These are phyloP conservation scores for Diaperis boleti DNA, from an alignment of 2,888 invertebrate species.

Conservation along the genomic window DNA sequence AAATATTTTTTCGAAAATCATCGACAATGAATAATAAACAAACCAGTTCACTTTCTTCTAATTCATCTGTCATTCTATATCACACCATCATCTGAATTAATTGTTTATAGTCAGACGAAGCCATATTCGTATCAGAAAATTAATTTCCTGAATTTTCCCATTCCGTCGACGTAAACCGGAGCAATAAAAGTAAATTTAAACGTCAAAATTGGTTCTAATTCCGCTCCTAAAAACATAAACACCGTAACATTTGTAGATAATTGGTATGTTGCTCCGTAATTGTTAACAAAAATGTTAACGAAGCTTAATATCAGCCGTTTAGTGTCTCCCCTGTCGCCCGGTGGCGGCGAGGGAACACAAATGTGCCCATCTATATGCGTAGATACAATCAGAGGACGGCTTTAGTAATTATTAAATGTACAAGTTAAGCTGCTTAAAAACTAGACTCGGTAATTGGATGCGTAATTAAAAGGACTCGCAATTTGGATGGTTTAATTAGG, in stretches of 20 bases:
- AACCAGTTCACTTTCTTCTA: background rate
- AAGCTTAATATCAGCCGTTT: conserved; percentile 41
- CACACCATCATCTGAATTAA: conserved; percentile 14
- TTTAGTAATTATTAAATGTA: conserved; percentile 59
- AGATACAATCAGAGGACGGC: conserved; percentile 57
- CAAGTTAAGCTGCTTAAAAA: conserved; percentile 59
- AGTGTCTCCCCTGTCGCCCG: conserved; percentile 26
- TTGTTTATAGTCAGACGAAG: conserved; percentile 13
- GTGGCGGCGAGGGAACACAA: conserved; percentile 36
- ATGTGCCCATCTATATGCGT: conserved; percentile 58
- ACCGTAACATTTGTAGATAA: conserved; percentile 43
- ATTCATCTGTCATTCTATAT: background rate
- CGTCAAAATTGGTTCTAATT: conserved; percentile 42
- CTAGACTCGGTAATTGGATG: conserved; percentile 58
- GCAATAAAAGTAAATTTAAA: conserved; percentile 44
- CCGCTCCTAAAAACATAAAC: conserved; percentile 39
- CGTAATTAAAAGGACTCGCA: conserved; percentile 59
- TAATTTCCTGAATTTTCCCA: conserved; percentile 36
- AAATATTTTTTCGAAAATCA: too few species aligned
- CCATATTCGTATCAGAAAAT: conserved; percentile 24
- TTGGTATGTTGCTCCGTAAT: conserved; percentile 43
- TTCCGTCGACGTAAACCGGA: conserved; percentile 20
- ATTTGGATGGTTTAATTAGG: conserved; percentile 61
- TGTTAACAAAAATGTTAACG: conserved; percentile 47
- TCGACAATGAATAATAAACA: too few species aligned